These are phyloP conservation scores for Colletes gigas DNA, from an alignment of 1,140 invertebrate genomes.

Conservation along the genomic window DNA sequence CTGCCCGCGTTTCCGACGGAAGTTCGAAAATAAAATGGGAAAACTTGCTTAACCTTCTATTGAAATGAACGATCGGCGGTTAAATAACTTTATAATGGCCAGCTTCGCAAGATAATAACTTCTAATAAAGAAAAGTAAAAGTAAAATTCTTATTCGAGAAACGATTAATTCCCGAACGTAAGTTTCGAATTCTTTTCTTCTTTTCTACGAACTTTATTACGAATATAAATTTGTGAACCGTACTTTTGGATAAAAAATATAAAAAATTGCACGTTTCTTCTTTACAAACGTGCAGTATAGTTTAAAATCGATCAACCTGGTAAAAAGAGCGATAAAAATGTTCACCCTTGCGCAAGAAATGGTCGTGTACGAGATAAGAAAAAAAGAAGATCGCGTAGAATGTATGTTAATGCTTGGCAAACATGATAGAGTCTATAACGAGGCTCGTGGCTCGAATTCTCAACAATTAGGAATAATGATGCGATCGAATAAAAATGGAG, in stretches of 20 bases:
- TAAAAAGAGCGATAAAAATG: background rate
- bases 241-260: too few relatives aligned
- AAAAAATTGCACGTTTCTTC: too few relatives aligned
- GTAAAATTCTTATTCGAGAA: background rate
- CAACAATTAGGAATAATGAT: background rate
- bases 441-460: background rate
- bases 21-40: too few relatives aligned
- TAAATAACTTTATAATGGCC: too few relatives aligned
- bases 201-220: too few relatives aligned
- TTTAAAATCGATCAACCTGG: too few relatives aligned
- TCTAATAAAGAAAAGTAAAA: too few relatives aligned
- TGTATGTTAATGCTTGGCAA: background rate
- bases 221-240: too few relatives aligned
- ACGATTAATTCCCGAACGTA: background rate
- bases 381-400: background rate
- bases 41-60: background rate
- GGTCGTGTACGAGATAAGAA: background rate
- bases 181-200: too few relatives aligned
- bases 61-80: background rate
- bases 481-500: slow-evolving; percentile 34
- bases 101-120: too few relatives aligned
- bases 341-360: background rate
- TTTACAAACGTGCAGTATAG: too few relatives aligned
- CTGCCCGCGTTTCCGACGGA: too few relatives aligned
- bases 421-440: background rate